These are phyloP conservation scores for Meriones unguiculatus DNA, from an alignment of 2,113 vertebrate genomes.

Conservation along the genomic window DNA sequence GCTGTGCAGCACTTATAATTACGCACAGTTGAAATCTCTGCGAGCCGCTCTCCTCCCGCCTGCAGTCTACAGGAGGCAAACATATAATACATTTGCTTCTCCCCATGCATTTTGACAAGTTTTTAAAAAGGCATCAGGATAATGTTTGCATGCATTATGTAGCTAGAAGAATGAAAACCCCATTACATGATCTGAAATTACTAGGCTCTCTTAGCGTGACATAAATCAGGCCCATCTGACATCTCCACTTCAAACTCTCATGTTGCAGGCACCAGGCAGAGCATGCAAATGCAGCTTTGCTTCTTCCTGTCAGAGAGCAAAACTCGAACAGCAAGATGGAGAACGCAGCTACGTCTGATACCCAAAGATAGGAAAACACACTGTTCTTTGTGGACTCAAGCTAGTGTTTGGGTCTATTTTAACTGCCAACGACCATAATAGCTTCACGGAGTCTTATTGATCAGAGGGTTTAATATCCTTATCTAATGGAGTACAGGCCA, in stretches of 20 bases:
- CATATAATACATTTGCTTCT: slow-evolving; percentile 35
- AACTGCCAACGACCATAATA: slow-evolving; percentile 49
- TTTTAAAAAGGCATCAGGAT: slow-evolving; percentile 63
- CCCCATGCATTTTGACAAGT: slow-evolving; percentile 68
- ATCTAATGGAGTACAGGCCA: slow-evolving; percentile 54
- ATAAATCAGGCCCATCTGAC: slow-evolving; percentile 44
- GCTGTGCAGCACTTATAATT: slow-evolving; percentile 58
- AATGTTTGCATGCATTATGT: slow-evolving; percentile 71
- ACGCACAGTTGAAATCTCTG: slow-evolving; percentile 64
- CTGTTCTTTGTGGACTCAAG: not conserved
- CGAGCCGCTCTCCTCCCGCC: slow-evolving; percentile 23
- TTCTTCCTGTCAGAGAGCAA: slow-evolving; percentile 7
- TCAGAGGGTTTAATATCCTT: slow-evolving; percentile 60
- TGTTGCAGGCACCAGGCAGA: not conserved
- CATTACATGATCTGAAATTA: slow-evolving; percentile 66
- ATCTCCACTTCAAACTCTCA: not conserved
- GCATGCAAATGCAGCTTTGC: slow-evolving; percentile 35
- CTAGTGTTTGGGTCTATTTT: not conserved
- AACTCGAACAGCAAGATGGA: slow-evolving; percentile 9
- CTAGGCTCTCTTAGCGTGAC: slow-evolving; percentile 36
- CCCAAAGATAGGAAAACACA: not conserved
- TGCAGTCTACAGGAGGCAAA: slow-evolving; percentile 37
- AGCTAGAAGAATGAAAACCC: slow-evolving; percentile 64
- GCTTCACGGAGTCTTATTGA: slow-evolving; percentile 60
- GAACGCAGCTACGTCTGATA: slow-evolving; percentile 27